Evolutionary conservation across 2,797 vertebrate species (phyloP), one percentile per base, ranked within the genome.

Genomic region (Parauchenoglanis ngamensis): DNA sequence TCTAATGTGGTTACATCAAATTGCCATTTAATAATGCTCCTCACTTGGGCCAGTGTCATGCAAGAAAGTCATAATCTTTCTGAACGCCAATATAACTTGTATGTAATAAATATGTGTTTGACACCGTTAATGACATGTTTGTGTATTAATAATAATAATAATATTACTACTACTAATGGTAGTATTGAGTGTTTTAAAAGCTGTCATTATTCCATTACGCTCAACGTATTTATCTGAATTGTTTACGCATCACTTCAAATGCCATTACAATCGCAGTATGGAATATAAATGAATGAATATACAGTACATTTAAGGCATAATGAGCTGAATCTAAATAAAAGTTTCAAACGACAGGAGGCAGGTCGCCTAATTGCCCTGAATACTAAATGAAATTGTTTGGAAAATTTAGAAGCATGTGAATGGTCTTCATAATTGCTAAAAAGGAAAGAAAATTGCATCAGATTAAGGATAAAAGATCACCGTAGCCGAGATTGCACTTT

Each of bases 401-500:
- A 23, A 63, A 79, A 46, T 31, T 13, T 5, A 85, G 23, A 63
- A 28, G 25, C 59, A 25, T 17, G 57, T 8, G 57, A 3, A 1
- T 8, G 40, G 35, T 4, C n/a, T 28, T 46, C 54, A 28, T 46
- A 70, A 80, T 59, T 81, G 77, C 40, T 81, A 44, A 86, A 79
- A 86, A 68, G 49, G 79, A 86, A 80, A 68, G 28, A 68, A 57
- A 54, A 86, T 57, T 28, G 63, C 63, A 15, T 28, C 40, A 4
- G 52, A 72, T 46, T 57, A 31, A 44, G 35, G 31, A 44, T 12
- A 40, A 72, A 72, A 6, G 3, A 12, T n/a, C 31, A 19, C 17
- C 8, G 52, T 44, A 61, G 85, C 35, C 23, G 31, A 46, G 52
- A 80, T 11, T 46, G 63, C 49, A 80, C 76, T 68, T 68, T 25